Base-by-base conservation (phyloP, 2,888 invertebrate genomes). In the Plebejus melissa region DNA sequence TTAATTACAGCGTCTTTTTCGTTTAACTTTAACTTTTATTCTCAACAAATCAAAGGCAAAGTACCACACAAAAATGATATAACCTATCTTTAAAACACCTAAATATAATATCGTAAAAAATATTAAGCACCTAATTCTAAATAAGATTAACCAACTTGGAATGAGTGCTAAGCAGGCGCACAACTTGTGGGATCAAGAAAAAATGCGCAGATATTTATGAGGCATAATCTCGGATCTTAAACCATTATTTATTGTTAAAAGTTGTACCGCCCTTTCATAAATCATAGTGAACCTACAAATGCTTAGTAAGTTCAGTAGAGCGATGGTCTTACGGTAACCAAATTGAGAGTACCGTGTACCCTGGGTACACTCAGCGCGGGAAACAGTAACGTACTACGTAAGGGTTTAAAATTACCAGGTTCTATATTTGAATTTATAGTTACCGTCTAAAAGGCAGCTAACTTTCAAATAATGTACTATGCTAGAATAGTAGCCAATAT, bases 321-420 rank as follows among this genome's bases (percentile, higher is more conserved):
- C 83, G 80, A 82, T 83, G 83, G 87, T 87, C 87, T 86, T 84
- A 87, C 86, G 83, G 88, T 88, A 88, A 88, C 88, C 87, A 88
- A 89, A 89, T 86, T 84, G 82, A 83, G 85, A 84, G 85, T 83
- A 76, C 83, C 80, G 38, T 70, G 11, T 32, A 54, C 46, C 36
- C 75, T 28, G 54, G 28, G 70, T 75, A 75, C 75, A 57, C 72
- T 72, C 72, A 54, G 32, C 57, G 38, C 70, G 54, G 22, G 75
- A 57, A 75, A 75, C 28, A 22, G 71, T 75, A 75, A 75, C 38
- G 41, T 75, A 72, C 50, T 72, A 72, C 72, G 50, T 13, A 32
- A 50, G 32, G 16, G 50, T 16, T 13, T 71, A 46, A 46, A 41
- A 70, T 70, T 70, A 22, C 36, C 9, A 70, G 41, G 65, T 36